phyloP scores from a whole-genome alignment of 2,888 invertebrate genomes.

The Chrysomela aeneicollis region DNA sequence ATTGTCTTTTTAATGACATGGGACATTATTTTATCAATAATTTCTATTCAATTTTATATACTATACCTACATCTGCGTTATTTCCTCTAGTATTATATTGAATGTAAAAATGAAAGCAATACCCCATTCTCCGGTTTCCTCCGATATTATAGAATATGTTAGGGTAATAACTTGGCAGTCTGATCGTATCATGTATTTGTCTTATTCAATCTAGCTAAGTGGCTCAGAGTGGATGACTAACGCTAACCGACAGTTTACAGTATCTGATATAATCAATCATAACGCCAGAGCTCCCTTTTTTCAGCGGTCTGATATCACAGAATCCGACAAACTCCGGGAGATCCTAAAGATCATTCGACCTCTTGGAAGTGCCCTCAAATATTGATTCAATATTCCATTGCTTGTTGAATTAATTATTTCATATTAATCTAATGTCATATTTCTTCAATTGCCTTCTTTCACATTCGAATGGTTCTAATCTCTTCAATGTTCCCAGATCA shows the following conservation, averaged over 20 bases:
- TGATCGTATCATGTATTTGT: slow-evolving; percentile 21
- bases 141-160: not conserved
- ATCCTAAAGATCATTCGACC: not conserved
- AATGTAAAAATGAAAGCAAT: not conserved
- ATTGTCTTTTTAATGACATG: too few relatives aligned
- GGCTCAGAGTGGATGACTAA: slow-evolving; percentile 16
- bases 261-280: slow-evolving; percentile 18
- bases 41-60: too few relatives aligned
- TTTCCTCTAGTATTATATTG: not conserved
- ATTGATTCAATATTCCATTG: not conserved
- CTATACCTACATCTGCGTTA: too few relatives aligned
- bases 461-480: too few relatives aligned
- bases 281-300: slow-evolving; percentile 14
- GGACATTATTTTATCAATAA: too few relatives aligned
- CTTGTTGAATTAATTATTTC: too few relatives aligned
- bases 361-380: not conserved
- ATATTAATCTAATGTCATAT: too few relatives aligned
- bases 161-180: slow-evolving; percentile 11
- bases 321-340: not conserved
- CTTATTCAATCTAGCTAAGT: slow-evolving; percentile 21
- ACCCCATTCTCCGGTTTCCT: not conserved
- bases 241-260: slow-evolving; percentile 16
- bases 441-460: too few relatives aligned
- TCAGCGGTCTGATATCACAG: slow-evolving; percentile 9
- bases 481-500: too few relatives aligned